Evolutionary conservation across 2,888 invertebrate species (phyloP), one percentile per base, ranked within the genome.

Genomic region (Sminthurinus aureus): DNA sequence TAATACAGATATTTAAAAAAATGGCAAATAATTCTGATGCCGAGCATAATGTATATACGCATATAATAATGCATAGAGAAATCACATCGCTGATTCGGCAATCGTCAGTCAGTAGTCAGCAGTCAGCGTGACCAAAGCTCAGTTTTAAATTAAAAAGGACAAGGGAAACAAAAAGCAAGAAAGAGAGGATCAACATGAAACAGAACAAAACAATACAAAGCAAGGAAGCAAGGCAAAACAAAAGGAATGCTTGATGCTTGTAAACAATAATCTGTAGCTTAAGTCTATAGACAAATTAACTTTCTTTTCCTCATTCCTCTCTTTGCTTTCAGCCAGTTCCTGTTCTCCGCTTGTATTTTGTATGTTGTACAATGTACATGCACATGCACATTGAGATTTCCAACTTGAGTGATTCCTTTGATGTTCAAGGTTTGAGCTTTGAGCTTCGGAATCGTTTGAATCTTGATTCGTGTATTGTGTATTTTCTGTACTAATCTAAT

Each of bases 281-380:
- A 38, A 38, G 58, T 52, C 58, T 18, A 58, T 9, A 75, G 18
- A 52, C 58, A 76, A 58, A 58, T 58, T 58, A 76, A 58, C 76
- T 76, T 76, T 76, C 76, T 76, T 76, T 76, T 76, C 76, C 52
- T 75, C 50, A 38, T 38, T 38, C 38, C 38, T 4, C 38, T 38
- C n/a, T 67, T 64, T 64, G 15, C 64, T 64, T 64, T n/a, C n/a
- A 64, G 2, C 67, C 67, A 11, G n/a, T 67, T 67, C n/a, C 11
- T 67, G n/a, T 67, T 6, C 22, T 11, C 8, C 15, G n/a, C n/a
- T 38, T 38, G 38, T 38, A 38, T 38, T 38, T 6, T 38, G 38
- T 38, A 38, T 38, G 38, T 38, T 38, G 38, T 38, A 38, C 58
- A 6, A 13, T 58, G 58, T 13, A 15, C 9, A 13, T 18, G n/a